Evolutionary conservation across 2,888 invertebrate species (phyloP), one percentile per base, ranked within the genome.

Genomic region (Xestia c-nigrum): DNA sequence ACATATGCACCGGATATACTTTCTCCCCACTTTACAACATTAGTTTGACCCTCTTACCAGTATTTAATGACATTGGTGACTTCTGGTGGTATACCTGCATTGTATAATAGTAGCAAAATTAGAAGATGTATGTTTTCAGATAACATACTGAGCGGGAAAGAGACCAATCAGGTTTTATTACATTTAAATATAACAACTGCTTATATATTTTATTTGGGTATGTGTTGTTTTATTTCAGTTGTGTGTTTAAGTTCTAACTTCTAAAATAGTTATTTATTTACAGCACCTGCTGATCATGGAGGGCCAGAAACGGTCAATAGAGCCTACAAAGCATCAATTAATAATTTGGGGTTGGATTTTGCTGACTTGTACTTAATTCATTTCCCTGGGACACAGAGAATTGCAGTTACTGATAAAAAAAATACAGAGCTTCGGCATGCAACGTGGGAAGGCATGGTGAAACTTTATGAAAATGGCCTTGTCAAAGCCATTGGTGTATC

Each of bases 311-410:
- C 92, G 24, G 97, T 97, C 64, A 89, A 92, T 47, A 89, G 92
- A 31, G 97, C 98, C 0, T 97, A 97, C 63, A 88, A 96, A 67
- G 94, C 94, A 72, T 98, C 98, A 0, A 90, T 98, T n/a, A 89
- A 94, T 12, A 97, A 97, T 78, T 94, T 99, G 40, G 97, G 97
- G 57, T 94, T 97, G 50, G 96, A 97, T 12, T 98, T 98, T 91
- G 94, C 98, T 5, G 99, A 99, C 93, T 94, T 99, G 57, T 98
- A 98, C 89, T 95, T 99, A 71, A 98, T 99, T 78, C 98, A 99
- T 91, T 99, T 98, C 97, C 99, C 99, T 59, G 98, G 98, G 10
- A 95, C 97, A 43, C 95, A 97, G n/a, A 97, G 97, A 65, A 88
- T 97, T 55, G 92, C 97, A 21, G 94, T 96, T 24, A 94, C 94